These are phyloP conservation scores for Tenthredo notha DNA, from an alignment of 2,888 invertebrate genomes.

Conservation along the genomic window DNA sequence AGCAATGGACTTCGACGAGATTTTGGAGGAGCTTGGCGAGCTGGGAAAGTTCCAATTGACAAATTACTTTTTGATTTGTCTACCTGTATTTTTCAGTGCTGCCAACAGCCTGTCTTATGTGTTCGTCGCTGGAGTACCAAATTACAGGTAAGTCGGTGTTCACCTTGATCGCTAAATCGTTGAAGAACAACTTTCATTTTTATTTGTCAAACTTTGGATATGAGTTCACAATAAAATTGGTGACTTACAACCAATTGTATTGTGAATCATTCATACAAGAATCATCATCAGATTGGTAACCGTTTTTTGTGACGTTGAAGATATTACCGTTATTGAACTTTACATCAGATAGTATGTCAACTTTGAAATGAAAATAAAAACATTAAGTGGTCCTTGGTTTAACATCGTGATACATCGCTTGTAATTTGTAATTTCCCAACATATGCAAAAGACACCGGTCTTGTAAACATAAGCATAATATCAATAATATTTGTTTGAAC, in stretches of 20 bases:
- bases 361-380: background rate
- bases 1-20: conserved; percentile 83
- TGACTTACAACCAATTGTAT: background rate
- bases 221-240: background rate
- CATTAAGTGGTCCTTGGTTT: background rate
- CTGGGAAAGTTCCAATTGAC: conserved; percentile 81
- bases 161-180: conserved; percentile 26
- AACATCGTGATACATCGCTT: background rate
- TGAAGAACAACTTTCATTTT: background rate
- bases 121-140: conserved; percentile 82
- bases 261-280: background rate
- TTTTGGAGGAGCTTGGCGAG: conserved; percentile 82
- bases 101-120: conserved; percentile 83
- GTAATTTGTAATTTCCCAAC: background rate
- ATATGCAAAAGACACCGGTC: background rate
- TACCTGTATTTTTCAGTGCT: conserved; percentile 82
- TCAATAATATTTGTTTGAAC: background rate
- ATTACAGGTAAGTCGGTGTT: conserved; percentile 79
- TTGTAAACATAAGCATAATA: background rate
- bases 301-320: background rate
- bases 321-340: background rate
- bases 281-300: background rate
- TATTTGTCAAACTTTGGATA: background rate
- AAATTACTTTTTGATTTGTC: conserved; percentile 81
- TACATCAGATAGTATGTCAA: background rate